phyloP scores from a whole-genome alignment of 2,113 vertebrate species.

The Macquaria australasica region DNA sequence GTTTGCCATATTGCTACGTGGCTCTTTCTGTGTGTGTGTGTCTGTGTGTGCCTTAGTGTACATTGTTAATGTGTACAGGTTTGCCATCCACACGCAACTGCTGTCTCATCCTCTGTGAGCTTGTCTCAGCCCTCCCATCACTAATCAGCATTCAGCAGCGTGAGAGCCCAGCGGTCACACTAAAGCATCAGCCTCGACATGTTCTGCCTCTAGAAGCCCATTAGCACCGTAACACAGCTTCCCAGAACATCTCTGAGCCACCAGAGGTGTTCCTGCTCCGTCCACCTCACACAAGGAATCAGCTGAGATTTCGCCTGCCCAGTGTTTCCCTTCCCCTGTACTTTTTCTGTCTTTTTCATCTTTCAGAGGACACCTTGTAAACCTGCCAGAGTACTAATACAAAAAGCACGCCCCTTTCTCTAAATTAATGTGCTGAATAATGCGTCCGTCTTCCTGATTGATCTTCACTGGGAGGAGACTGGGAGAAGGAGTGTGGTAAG shows the following conservation, averaged over 20 bases:
- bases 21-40: background rate
- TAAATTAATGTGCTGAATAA: slow-evolving; percentile 69
- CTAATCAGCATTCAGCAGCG: slow-evolving; percentile 71
- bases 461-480: slow-evolving; percentile 56
- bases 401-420: slow-evolving; percentile 16
- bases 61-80: slow-evolving; percentile 36
- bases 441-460: slow-evolving; percentile 65
- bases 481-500: slow-evolving; percentile 29
- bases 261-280: slow-evolving; percentile 34
- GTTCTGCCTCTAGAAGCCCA: slow-evolving; percentile 52
- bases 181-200: slow-evolving; percentile 54
- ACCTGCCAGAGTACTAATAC: slow-evolving; percentile 38
- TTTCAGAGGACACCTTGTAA: slow-evolving; percentile 32
- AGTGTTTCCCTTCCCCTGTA: slow-evolving; percentile 16
- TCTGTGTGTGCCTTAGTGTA: slow-evolving; percentile 2
- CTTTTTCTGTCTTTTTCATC: slow-evolving; percentile 41
- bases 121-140: slow-evolving; percentile 34
- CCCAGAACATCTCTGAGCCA: slow-evolving; percentile 17
- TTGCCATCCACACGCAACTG: slow-evolving; percentile 27
- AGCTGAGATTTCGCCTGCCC: slow-evolving; percentile 22
- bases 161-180: slow-evolving; percentile 51
- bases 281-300: slow-evolving; percentile 25
- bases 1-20: slow-evolving; percentile 16
- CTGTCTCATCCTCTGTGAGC: slow-evolving; percentile 38
- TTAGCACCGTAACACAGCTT: slow-evolving; percentile 38